Conservation (phyloP, 2,113 vertebrate species). For the Mirounga angustirostris region DNA sequence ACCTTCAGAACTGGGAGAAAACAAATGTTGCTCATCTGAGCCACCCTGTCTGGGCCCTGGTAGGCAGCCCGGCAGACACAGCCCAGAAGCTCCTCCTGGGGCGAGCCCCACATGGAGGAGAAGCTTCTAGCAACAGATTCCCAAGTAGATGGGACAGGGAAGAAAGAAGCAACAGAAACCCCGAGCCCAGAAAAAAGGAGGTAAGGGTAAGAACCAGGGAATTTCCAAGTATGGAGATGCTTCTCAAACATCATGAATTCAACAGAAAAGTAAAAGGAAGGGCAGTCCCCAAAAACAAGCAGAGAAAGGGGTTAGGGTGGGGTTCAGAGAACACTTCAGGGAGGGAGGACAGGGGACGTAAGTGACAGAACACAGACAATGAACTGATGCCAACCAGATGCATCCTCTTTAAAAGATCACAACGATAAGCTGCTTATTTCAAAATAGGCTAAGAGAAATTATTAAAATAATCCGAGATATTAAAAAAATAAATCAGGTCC, state of each 20-base stretch:
- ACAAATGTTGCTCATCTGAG: background rate
- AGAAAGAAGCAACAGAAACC: background rate
- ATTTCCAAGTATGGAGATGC: no score
- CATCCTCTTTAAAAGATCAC: background rate
- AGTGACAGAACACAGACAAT: background rate
- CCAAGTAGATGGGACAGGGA: background rate
- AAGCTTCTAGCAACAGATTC: background rate
- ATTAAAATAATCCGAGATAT: background rate
- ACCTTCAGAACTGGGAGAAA: background rate
- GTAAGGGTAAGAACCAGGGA: background rate
- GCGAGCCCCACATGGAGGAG: background rate
- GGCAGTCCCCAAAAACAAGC: background rate
- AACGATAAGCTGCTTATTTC: background rate
- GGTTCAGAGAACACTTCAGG: background rate
- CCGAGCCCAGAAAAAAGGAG: background rate
- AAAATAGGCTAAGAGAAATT: no score
- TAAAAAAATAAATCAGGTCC: background rate
- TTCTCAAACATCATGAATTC: background rate
- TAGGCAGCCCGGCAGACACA: background rate
- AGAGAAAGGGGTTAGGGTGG: background rate
- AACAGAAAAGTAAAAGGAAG: background rate
- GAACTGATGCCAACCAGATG: background rate
- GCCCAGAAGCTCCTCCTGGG: background rate
- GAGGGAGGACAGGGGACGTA: background rate
- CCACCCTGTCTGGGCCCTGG: background rate